These are phyloP conservation scores for Agapornis roseicollis DNA, from an alignment of 2,113 vertebrate species.

Conservation along the genomic window DNA sequence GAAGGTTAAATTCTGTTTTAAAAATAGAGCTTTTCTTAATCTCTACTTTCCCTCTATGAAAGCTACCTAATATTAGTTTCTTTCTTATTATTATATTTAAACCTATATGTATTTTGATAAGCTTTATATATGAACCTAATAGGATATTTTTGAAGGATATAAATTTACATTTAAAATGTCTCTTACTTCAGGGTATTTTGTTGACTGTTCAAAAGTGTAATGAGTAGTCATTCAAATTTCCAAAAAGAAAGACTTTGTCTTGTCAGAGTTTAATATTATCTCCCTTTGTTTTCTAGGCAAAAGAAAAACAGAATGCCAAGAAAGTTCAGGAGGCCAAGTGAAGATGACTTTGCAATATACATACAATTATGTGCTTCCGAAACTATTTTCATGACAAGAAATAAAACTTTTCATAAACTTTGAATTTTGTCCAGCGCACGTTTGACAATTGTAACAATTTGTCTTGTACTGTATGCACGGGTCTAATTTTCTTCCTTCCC, in stretches of 20 bases:
- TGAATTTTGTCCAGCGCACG: conserved; percentile 63
- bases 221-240: background rate
- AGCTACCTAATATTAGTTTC: background rate
- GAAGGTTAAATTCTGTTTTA: background rate
- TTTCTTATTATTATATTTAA: background rate
- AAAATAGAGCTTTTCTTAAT: background rate
- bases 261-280: background rate
- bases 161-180: background rate
- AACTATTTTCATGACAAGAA: conserved; percentile 64
- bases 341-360: conserved; percentile 56
- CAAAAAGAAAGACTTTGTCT: background rate
- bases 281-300: conserved; percentile 81
- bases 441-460: conserved; percentile 66
- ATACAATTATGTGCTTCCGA: conserved; percentile 50
- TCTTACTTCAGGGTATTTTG: background rate
- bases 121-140: background rate
- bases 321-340: conserved; percentile 96
- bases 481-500: conserved; percentile 32
- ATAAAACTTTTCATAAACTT: conserved; percentile 69
- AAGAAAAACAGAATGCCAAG: conserved; percentile 97
- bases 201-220: background rate
- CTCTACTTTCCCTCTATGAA: background rate
- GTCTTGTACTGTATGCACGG: conserved; percentile 74
- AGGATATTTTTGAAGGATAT: background rate
- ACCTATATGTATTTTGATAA: background rate